Conservation (phyloP, 2,888 invertebrate species). For the Erebia epiphron region DNA sequence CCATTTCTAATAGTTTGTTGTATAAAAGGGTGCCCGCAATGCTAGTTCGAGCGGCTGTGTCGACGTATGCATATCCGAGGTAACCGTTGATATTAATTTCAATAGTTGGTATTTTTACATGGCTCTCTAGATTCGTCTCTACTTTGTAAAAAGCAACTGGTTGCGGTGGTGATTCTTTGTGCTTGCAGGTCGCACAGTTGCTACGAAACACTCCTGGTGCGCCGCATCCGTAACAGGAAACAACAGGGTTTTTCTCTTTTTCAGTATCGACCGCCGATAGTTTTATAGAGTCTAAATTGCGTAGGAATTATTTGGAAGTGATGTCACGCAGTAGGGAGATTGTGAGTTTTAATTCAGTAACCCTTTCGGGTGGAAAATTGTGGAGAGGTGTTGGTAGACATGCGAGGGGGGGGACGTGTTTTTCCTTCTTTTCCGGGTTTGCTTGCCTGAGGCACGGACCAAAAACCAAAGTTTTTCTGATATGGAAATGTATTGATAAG, state of each 20-base stretch:
- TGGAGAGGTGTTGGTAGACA: too few relatives aligned
- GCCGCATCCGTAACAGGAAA: slow-evolving; percentile 11
- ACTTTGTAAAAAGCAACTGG: slow-evolving; percentile 10
- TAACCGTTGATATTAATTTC: background rate
- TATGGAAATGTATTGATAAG: too few relatives aligned
- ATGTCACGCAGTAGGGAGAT: too few relatives aligned
- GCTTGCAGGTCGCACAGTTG: slow-evolving; percentile 6
- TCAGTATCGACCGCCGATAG: background rate
- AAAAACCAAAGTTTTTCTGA: too few relatives aligned
- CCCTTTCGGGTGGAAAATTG: too few relatives aligned
- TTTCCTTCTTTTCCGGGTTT: too few relatives aligned
- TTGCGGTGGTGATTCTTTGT: slow-evolving; percentile 3
- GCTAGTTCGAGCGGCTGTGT: background rate
- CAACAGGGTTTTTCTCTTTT: background rate
- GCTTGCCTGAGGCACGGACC: too few relatives aligned
- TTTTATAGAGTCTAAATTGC: too few relatives aligned
- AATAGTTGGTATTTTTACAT: slow-evolving; percentile 6
- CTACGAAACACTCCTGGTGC: slow-evolving; percentile 5
- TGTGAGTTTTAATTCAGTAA: too few relatives aligned
- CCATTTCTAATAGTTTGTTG: background rate
- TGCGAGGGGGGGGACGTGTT: too few relatives aligned
- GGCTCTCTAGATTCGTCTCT: background rate
- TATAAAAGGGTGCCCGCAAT: background rate
- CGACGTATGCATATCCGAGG: background rate
- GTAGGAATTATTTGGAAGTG: too few relatives aligned